Base-by-base conservation (phyloP, 2,113 vertebrate species). In the Gasterosteus nipponicus region DNA sequence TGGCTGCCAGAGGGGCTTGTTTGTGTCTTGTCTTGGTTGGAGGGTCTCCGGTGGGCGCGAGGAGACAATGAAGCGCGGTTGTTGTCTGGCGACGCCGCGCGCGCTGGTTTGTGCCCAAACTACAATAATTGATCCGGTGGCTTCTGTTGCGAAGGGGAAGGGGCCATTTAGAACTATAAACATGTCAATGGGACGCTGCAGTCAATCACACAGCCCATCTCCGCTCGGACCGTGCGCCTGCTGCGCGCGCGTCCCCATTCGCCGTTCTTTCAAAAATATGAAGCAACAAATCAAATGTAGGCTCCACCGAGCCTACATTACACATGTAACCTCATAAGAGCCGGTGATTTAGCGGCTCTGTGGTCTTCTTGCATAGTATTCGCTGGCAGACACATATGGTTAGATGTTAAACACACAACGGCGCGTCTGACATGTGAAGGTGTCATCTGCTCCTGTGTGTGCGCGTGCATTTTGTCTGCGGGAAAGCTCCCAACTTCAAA, bases 61-160 rank as follows among this genome's bases (percentile, higher is more conserved):
- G 35, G 44, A 29, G 54, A 29, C 89, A 86, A 85, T 86, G 69
- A 75, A 11, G 35, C 68, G 9, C 44, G 63, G 80, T 65, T 71
- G 76, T 62, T 80, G 80, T 85, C 60, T 72, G 79, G 81, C 61
- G 72, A 44, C 61, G 77, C 44, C n/a, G 70, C 70, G 73, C 78
- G 75, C 66, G 10, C 5, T 35, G 46, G 29, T 14, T 3, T n/a
- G 46, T 5, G 11, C 18, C 33, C 47, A 38, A 38, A 38, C 38
- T 31, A 26, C 67, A 69, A 29, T 0, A 10, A 62, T 10, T 38
- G 57, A 18, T 53, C 39, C 6, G 8, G 4, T 3, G 41, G 46
- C 5, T 39, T 33, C n/a, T 33, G 39, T 68, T 56, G 49, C 10
- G 49, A 18, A 8, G 18, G 9, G 51, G 51, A 26, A 26, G 22